phyloP scores from a whole-genome alignment of 2,797 vertebrate genomes.

The Todus mexicanus region DNA sequence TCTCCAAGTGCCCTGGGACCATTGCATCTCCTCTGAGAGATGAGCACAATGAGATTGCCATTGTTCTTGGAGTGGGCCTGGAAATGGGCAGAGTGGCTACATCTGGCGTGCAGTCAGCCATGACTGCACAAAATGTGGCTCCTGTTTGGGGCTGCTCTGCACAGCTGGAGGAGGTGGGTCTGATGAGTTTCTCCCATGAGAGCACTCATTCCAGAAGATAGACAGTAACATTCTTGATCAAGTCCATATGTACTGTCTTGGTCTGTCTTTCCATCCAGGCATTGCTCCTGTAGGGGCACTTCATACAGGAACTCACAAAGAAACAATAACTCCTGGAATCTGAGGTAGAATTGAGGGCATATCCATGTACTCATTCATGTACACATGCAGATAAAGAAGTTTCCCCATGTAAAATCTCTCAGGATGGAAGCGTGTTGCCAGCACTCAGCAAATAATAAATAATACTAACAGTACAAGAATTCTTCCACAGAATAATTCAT shows the following conservation, averaged over 20 bases:
- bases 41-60: background rate
- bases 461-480: background rate
- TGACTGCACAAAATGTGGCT: background rate
- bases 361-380: background rate
- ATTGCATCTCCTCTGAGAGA: background rate
- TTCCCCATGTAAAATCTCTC: background rate
- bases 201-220: background rate
- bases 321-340: background rate
- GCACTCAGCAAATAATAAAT: conserved; percentile 17
- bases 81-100: background rate
- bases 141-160: background rate
- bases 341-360: background rate
- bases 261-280: background rate
- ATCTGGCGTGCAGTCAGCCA: background rate
- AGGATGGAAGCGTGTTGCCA: background rate
- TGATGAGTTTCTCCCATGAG: background rate
- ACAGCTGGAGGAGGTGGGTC: background rate
- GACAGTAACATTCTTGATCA: background rate
- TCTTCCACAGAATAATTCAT: background rate
- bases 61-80: background rate
- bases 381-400: background rate
- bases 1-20: background rate
- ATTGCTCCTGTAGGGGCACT: background rate
- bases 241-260: background rate
- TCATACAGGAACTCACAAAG: background rate